Evolutionary conservation across 2,113 vertebrate genomes (phyloP), one percentile per base, ranked within the genome.

Genomic region (Anguilla japonica): DNA sequence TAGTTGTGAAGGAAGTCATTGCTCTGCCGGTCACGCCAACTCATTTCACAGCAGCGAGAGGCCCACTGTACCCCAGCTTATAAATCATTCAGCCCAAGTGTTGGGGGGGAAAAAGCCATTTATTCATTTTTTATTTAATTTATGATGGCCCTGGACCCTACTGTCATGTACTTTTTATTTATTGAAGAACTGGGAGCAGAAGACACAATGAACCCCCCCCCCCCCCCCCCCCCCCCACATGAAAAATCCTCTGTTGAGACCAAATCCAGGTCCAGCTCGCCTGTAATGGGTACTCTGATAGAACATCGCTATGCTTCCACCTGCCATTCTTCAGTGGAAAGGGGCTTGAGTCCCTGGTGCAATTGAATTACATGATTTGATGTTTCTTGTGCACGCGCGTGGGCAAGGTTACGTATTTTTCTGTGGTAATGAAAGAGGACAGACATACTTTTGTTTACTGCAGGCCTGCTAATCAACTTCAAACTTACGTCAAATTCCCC

Each of bases 1-100:
- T 34, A 81, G 83, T 79, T 90, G 89, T 89, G 87, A 91, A 85
- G 86, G 89, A 84, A 90, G 88, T 86, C 87, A 87, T 80, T 89
- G 90, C 83, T 85, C 43, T 82, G 81, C 67, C 41, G 80, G 26
- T 85, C 71, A 88, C 88, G 90, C 91, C 90, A 89, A 87, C 88
- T 89, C 60, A 90, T 93, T 92, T 93, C 89, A 91, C 90, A 91
- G 88, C 13, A 90, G 90, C 90, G n/a, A 87, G 82, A 89, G 90
- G 89, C 46, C 88, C 2, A 80, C 85, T 57, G 39, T 71, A 57
- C 88, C 91, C 89, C 88, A 84, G 91, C 86, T 92, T 89, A 86
- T 90, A 91, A 90, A 92, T 91, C 79, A 91, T 91, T 91, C 91
- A 85, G 80, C 87, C 83, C 82, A 46, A 87, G 87, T 89, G 90